Conservation (phyloP, 2,888 invertebrate genomes). For the Diplazon laetatorius region DNA sequence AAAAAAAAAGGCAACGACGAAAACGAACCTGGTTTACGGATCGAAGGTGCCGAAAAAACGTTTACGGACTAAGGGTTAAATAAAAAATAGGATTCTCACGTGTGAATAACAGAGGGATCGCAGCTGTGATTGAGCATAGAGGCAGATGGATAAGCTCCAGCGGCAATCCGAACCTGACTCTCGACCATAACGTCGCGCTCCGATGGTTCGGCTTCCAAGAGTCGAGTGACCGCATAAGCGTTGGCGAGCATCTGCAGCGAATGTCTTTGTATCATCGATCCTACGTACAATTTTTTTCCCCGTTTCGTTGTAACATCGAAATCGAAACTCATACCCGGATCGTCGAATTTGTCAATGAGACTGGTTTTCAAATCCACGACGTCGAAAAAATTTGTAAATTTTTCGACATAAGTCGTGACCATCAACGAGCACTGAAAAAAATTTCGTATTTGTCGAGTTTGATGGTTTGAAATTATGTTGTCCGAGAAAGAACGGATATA, state of each 20-base stretch:
- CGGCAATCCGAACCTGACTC: slow-evolving; percentile 85
- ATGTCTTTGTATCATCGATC: slow-evolving; percentile 88
- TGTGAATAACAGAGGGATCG: slow-evolving; percentile 83
- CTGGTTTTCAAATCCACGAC: slow-evolving; percentile 81
- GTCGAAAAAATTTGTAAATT: slow-evolving; percentile 87
- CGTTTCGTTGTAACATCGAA: slow-evolving; percentile 68
- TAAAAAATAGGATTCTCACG: slow-evolving; percentile 40
- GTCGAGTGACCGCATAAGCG: slow-evolving; percentile 87
- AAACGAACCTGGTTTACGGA: too few species aligned
- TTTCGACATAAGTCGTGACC: slow-evolving; percentile 86
- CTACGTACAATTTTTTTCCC: slow-evolving; percentile 83
- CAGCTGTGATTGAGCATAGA: slow-evolving; percentile 98
- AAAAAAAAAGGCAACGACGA: slow-evolving; percentile 37
- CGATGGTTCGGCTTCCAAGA: slow-evolving; percentile 68
- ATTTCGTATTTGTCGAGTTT: background rate
- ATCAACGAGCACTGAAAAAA: slow-evolving; percentile 86
- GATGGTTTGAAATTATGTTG: background rate
- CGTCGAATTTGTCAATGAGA: slow-evolving; percentile 72
- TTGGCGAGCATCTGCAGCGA: slow-evolving; percentile 92
- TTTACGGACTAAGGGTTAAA: background rate
- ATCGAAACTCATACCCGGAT: slow-evolving; percentile 67
- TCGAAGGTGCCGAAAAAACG: background rate
- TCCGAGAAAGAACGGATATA: background rate
- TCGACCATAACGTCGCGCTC: slow-evolving; percentile 69
- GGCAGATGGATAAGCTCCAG: slow-evolving; percentile 93